Conservation (phyloP, 2,888 invertebrate genomes). For the Aleiodes leptofemur region DNA sequence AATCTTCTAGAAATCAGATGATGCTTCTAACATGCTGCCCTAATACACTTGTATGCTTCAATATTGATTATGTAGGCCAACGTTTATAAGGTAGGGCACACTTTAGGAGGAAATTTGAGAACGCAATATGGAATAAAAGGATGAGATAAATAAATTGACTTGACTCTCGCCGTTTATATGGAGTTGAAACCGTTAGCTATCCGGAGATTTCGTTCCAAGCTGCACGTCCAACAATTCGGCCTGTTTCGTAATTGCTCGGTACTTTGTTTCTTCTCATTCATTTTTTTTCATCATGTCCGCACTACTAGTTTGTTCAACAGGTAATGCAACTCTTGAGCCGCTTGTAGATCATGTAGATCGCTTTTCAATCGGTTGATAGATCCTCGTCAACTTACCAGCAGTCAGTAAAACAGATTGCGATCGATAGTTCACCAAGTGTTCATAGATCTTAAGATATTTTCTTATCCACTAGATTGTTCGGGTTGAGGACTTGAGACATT, state of each 20-base stretch:
- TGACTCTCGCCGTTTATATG: constrained; percentile 36
- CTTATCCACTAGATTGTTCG: neutral
- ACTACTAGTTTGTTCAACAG: constrained; percentile 15
- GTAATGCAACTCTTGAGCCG: neutral
- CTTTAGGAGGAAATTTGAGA: constrained; percentile 37
- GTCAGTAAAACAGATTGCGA: constrained; percentile 12
- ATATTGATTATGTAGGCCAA: constrained; percentile 16
- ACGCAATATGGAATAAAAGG: constrained; percentile 47
- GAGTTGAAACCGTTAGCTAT: constrained; percentile 53
- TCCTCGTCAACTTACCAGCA: neutral
- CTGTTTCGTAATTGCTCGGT: constrained; percentile 39
- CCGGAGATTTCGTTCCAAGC: constrained; percentile 51
- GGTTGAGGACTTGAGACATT: neutral
- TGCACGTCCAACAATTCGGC: constrained; percentile 31
- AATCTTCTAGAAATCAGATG: too few relatives aligned
- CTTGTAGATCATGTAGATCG: constrained; percentile 19
- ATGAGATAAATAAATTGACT: constrained; percentile 48
- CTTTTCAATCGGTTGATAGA: constrained; percentile 2
- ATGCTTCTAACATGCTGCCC: neutral
- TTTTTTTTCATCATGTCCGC: neutral
- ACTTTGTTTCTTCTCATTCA: constrained; percentile 33
- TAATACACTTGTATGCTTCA: neutral
- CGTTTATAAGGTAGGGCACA: constrained; percentile 6
- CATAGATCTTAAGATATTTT: neutral
- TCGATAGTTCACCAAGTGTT: constrained; percentile 5